phyloP scores from a whole-genome alignment of 2,888 invertebrate genomes.

The Odontomyia ornata region DNA sequence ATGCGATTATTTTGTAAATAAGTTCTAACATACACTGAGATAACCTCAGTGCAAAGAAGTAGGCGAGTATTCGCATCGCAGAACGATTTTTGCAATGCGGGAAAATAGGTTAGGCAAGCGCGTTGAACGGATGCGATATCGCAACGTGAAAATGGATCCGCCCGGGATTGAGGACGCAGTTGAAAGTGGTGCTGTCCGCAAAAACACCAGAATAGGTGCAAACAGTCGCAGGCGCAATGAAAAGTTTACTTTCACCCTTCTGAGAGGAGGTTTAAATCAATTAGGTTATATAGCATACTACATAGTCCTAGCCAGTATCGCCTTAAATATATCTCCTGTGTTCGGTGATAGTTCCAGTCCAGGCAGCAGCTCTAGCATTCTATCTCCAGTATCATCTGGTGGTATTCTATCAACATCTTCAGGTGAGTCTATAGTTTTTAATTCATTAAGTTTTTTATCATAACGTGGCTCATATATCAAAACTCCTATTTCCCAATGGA shows the following conservation, averaged over 20 bases:
- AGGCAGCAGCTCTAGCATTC: constrained; percentile 32
- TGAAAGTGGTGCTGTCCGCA: not conserved
- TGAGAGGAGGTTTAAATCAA: constrained; percentile 6
- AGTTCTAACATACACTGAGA: constrained; percentile 23
- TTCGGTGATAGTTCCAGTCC: constrained; percentile 37
- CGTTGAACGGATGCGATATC: constrained; percentile 7
- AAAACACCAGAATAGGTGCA: not conserved
- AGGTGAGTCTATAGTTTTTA: constrained; percentile 21
- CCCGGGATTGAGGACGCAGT: not conserved
- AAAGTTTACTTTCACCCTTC: not conserved
- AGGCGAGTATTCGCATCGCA: constrained; percentile 7
- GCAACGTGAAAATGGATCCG: constrained; percentile 21
- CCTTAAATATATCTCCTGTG: constrained; percentile 30
- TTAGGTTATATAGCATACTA: constrained; percentile 32
- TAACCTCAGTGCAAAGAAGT: constrained; percentile 28
- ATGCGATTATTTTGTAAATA: constrained; percentile 36
- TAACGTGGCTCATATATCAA: too few species aligned
- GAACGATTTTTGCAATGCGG: constrained; percentile 16
- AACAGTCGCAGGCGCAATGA: not conserved
- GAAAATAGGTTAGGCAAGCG: constrained; percentile 7
- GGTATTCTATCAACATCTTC: constrained; percentile 35
- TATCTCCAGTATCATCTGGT: constrained; percentile 4
- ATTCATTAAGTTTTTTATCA: too few species aligned
- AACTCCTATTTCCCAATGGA: too few species aligned
- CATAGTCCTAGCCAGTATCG: constrained; percentile 43